Evolutionary conservation across 2,113 vertebrate species (phyloP), one percentile per base, ranked within the genome.

Genomic region (Bubalus kerabau): DNA sequence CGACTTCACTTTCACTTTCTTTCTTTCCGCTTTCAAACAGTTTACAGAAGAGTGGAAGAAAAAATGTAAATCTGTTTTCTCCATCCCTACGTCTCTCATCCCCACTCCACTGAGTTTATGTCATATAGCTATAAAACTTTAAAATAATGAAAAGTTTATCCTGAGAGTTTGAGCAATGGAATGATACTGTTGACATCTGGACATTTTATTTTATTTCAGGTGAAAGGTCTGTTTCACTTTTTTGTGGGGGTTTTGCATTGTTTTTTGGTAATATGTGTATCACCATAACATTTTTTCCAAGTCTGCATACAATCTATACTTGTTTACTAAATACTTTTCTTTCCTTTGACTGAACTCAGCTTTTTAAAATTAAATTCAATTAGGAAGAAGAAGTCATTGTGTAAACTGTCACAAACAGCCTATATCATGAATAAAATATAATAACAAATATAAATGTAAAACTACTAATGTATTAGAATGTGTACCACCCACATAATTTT

Each of bases 301-400:
- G 54, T 54, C 26, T 36, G 24, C 6, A 80, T 74, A 64, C 0
- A 80, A 60, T 71, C 21, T 60, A 10, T 62, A 80, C 7, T 67
- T 82, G 26, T 54, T 96, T 91, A 76, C 28, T 52, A 50, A 81
- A 59, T 67, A 67, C 46, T 87, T 91, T 82, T 10, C 60, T 64
- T 64, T 64, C 82, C 57, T 94, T 93, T 93, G 48, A 85, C 10
- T 84, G 48, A 95, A n/a, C 21, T 82, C 56, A 83, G 3, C 11
- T 83, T 83, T 96, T 94, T 28, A 50, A 84, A 97, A 95, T 67
- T 78, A 96, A 91, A 82, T 76, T 90, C 19, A 87, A 28, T 95
- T 46, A 91, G 23, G 46, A 94, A 95, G 15, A 64, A 64, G 71
- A 59, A 7, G 28, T 71, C 4, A 92, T 50, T 46, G 78, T 59